Base-by-base conservation (phyloP, 2,888 invertebrate species). In the Nomada fucata region DNA sequence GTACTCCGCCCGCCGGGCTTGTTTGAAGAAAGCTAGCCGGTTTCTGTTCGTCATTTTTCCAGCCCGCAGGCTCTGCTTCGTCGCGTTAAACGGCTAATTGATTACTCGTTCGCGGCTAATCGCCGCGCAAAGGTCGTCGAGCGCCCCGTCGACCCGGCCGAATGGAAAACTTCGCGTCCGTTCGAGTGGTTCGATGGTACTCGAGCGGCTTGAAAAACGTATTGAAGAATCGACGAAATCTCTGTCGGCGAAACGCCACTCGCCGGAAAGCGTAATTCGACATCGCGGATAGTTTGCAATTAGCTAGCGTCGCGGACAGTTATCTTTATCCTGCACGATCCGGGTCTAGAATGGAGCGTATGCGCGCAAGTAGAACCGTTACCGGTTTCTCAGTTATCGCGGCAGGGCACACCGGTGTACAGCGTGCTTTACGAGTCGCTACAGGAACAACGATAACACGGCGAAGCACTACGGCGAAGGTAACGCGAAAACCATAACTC, bases 401-500 rank as follows among this genome's bases (percentile, higher is more conserved):
- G 60, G 29, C 42, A 10, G 52, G 44, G 42, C 61, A 68, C 53
- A 61, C 47, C 36, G 36, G 52, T 15, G 53, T 44, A n/a, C 18
- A 59, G 20, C 50, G 36, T 73, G 67, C 67, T 88, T 88, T 88
- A 88, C 78, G 83, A 87, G 77, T 79, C 60, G 60, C 73, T 85
- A 81, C 72, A 73, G 67, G 52, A 70, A 52, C 57, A 50, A 57
- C 70, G 74, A 84, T 82, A 77, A 36, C 69, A 36, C 57, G 52
- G 50, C 55, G 72, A 52, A 26, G 53, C 80, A 74, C 67, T 78
- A 63, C 64, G 75, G 61, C 73, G 29, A 69, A 70, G 78, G 61
- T 65, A 76, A 88, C 78, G 78, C 78, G 78, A 82, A 85, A 73
- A 80, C 77, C 78, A 82, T 88, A 89, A 85, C 76, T 82, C 78